These are phyloP conservation scores for Diadema setosum DNA, from an alignment of 35 echinoderm and acorn worm genomes.

Conservation along the genomic window DNA sequence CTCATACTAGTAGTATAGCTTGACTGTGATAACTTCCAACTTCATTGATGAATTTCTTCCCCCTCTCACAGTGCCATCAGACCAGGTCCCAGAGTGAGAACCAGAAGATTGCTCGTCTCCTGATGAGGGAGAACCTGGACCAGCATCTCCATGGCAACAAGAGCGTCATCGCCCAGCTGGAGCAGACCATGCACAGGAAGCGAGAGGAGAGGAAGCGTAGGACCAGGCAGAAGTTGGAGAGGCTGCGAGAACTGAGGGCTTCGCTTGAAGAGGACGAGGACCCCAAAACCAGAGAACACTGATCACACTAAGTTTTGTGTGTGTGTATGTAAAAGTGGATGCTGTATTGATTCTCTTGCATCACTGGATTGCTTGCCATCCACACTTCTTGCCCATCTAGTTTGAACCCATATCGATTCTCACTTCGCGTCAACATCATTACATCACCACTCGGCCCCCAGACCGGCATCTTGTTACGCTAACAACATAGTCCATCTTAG, in stretches of 20 bases:
- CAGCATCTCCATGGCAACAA: constrained; percentile 74
- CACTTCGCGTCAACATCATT: too few relatives aligned
- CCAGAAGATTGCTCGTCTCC: constrained; percentile 77
- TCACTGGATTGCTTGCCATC: too few relatives aligned
- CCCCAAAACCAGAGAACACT: background rate
- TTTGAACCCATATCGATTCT: too few relatives aligned
- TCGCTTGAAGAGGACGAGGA: constrained; percentile 2
- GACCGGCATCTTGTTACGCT: too few relatives aligned
- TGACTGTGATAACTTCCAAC: too few relatives aligned
- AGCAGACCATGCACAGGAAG: constrained; percentile 63
- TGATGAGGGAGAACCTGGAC: constrained; percentile 85
- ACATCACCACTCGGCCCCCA: too few relatives aligned
- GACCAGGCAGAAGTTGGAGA: constrained; percentile 79
- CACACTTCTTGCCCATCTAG: too few relatives aligned
- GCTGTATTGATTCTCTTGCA: too few relatives aligned
- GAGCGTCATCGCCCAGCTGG: constrained; percentile 40
- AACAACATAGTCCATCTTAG: too few relatives aligned
- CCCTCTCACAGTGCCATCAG: constrained; percentile 79
- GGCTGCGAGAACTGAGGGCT: constrained; percentile 66
- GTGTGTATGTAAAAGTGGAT: too few relatives aligned
- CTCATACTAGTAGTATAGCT: too few relatives aligned
- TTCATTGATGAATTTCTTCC: too few relatives aligned
- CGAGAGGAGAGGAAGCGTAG: constrained; percentile 73
- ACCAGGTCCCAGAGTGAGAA: constrained; percentile 88
- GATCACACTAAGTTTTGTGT: background rate